These are phyloP conservation scores for Caenorhabditis inopinata DNA, from an alignment of 1,140 invertebrate species.

Conservation along the genomic window DNA sequence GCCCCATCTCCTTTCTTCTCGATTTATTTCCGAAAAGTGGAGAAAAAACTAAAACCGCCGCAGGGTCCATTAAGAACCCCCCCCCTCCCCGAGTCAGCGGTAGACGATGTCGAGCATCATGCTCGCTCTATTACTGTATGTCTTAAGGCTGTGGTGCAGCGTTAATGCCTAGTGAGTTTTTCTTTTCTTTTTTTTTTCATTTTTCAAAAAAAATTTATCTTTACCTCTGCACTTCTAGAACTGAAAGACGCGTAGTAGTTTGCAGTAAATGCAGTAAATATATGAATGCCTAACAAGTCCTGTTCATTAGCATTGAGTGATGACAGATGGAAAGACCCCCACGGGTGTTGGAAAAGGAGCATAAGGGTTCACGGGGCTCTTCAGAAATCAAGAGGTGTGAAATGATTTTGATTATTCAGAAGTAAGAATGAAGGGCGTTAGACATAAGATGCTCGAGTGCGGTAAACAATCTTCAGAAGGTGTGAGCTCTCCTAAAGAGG, in stretches of 20 bases:
- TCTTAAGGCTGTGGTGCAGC: background rate
- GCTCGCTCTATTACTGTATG: background rate
- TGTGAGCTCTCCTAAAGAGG: too few species aligned
- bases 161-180: background rate
- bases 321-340: background rate
- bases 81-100: background rate
- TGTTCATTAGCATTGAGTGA: slow-evolving; percentile 30
- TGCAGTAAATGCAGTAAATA: too few species aligned
- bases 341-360: background rate
- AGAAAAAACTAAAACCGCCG: slow-evolving; percentile 19
- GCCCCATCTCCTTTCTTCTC: background rate
- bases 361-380: slow-evolving; percentile 11
- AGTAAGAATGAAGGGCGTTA: too few species aligned
- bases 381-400: slow-evolving; percentile 27
- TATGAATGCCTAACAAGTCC: background rate
- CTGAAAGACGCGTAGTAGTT: too few species aligned
- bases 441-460: background rate
- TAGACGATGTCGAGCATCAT: background rate
- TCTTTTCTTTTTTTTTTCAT: too few species aligned
- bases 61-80: background rate
- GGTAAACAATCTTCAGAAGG: background rate
- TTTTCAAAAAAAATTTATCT: too few species aligned
- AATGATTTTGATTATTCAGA: background rate
- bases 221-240: too few species aligned
- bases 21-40: background rate